Conservation (phyloP, 2,888 invertebrate genomes). For the Scaptomyza reducta region DNA sequence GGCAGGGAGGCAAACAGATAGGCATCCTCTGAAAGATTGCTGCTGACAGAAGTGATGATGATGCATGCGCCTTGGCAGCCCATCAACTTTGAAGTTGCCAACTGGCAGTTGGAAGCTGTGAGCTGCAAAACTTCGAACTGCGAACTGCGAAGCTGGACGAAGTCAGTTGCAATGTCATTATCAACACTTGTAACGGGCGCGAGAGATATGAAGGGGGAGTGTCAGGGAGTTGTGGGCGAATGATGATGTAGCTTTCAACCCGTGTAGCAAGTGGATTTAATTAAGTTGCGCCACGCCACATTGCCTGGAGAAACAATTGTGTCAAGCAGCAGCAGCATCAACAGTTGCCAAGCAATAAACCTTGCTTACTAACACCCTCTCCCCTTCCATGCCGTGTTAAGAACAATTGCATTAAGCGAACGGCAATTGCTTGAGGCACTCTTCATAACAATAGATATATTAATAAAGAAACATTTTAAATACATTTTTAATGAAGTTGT, state of each 20-base stretch:
- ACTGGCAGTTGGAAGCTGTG: conserved; percentile 11
- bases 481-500: conserved; percentile 71
- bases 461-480: conserved; percentile 48
- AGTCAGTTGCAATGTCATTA: conserved; percentile 65
- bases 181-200: conserved; percentile 60
- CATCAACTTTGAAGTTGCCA: conserved; percentile 51
- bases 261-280: conserved; percentile 42
- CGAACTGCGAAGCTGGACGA: conserved; percentile 30
- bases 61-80: conserved; percentile 75
- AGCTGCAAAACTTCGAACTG: conserved; percentile 1
- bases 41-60: conserved; percentile 77
- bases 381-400: conserved; percentile 20
- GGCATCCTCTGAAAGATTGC: conserved; percentile 48
- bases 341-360: conserved; percentile 9
- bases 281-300: conserved; percentile 48
- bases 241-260: neutral
- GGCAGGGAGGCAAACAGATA: conserved; percentile 7
- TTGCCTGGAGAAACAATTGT: conserved; percentile 43
- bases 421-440: conserved; percentile 2
- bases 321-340: conserved; percentile 2
- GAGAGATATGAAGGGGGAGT: neutral
- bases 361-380: neutral
- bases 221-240: conserved; percentile 3
- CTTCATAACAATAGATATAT: conserved; percentile 51
- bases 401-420: conserved; percentile 58